Conservation (phyloP, 2,888 invertebrate species). For the Hofmannophila pseudospretella region DNA sequence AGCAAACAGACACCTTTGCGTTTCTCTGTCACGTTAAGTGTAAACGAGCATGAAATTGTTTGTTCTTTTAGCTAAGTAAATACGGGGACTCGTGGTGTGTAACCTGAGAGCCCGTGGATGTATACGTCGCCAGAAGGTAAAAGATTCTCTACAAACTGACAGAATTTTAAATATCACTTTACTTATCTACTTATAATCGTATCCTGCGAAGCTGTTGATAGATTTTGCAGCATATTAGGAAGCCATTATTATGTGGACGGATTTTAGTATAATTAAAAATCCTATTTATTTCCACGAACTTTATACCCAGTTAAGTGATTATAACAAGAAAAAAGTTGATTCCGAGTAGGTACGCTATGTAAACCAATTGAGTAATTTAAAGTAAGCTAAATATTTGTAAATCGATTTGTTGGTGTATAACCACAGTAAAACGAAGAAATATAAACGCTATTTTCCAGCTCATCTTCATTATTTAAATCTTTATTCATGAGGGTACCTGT, state of each 20-base stretch:
- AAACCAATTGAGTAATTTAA: too few relatives aligned
- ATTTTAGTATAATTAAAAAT: slow-evolving; percentile 1
- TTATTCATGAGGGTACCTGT: too few relatives aligned
- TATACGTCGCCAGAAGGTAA: slow-evolving; percentile 4
- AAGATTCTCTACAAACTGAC: slow-evolving; percentile 10
- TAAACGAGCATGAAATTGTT: slow-evolving; percentile 37
- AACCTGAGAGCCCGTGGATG: slow-evolving; percentile 7
- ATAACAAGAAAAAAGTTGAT: too few relatives aligned
- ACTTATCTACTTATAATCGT: neutral
- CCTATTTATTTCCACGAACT: neutral
- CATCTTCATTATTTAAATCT: too few relatives aligned
- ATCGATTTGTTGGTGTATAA: too few relatives aligned
- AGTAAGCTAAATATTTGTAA: too few relatives aligned
- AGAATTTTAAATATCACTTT: slow-evolving; percentile 9
- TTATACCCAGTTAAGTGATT: too few relatives aligned
- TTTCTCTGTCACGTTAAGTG: slow-evolving; percentile 35
- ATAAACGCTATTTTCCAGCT: too few relatives aligned
- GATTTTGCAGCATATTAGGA: slow-evolving; percentile 8
- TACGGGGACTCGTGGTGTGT: slow-evolving; percentile 19
- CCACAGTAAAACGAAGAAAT: too few relatives aligned
- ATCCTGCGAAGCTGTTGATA: neutral
- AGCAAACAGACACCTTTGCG: slow-evolving; percentile 37
- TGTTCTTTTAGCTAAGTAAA: slow-evolving; percentile 48
- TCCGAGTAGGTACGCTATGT: too few relatives aligned
- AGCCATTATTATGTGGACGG: slow-evolving; percentile 12